Evolutionary conservation across 2,797 vertebrate species (phyloP), one percentile per base, ranked within the genome.

Genomic region (Ciconia nigra): DNA sequence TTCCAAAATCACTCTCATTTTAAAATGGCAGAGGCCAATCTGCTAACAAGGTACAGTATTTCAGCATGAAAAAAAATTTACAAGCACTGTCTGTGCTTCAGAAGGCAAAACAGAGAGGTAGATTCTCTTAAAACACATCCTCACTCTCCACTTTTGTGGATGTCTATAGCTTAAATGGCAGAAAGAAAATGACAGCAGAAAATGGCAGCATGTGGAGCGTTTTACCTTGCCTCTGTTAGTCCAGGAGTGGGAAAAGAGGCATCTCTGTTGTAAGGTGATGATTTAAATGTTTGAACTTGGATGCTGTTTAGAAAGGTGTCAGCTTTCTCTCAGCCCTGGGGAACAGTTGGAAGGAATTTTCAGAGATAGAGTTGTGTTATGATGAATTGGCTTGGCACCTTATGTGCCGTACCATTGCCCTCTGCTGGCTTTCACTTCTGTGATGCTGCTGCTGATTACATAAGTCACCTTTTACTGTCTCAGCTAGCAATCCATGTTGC

Each of bases 401-500:
- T 15, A 0, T 1, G 18, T 62, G 86, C 86, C 70, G 24, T 95
- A 3, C 47, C 67, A 35, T 83, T 96, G 97, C 96, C 96, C 95
- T 96, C 94, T 95, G 84, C 95, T 90, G 96, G 90, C 62, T 91
- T 79, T 37, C 69, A 41, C 47, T 2, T 13, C 72, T 22, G n/a
- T 4, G 73, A 63, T 81, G 63, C 69, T 85, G 12, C 54, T 51
- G 39, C 74, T 83, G n/a, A 66, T 46, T 21, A 2, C 54, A 26
- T 44, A 24, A 74, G 22, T 35, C 28, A 19, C 39, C 72, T 77
- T 35, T 51, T 21, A 3, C 10, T 28, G n/a, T 25, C 65, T 66
- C 46, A 59, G 51, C 3, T 7, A 28, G 2, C 2, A 44, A 84
- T 80, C 69, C 18, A 5, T 26, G 69, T 12, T 74, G 39, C 33